Conservation (phyloP, 2,113 vertebrate species). For the Lipophrys pholis region DNA sequence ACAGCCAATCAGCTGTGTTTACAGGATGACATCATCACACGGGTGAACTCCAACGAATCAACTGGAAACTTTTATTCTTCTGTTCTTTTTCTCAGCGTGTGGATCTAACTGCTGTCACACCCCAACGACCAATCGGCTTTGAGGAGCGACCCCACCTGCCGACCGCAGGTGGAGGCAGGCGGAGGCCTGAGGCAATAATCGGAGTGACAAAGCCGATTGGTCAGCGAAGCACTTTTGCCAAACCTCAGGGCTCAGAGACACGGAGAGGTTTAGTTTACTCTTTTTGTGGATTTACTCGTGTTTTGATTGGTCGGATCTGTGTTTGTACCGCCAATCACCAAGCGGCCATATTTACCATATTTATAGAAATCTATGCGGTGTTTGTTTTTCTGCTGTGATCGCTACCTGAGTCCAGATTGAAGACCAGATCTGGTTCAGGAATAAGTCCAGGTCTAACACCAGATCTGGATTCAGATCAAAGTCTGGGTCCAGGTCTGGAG, state of each 20-base stretch:
- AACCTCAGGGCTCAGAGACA: slow-evolving; percentile 76
- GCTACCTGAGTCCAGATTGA: neutral
- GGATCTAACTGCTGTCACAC: slow-evolving; percentile 10
- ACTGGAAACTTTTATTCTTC: too few relatives aligned
- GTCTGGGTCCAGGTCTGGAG: too few relatives aligned
- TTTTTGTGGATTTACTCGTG: slow-evolving; percentile 57
- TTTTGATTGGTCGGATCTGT: slow-evolving; percentile 58
- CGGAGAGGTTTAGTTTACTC: slow-evolving; percentile 67
- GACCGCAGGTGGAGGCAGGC: slow-evolving; percentile 6
- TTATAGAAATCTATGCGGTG: slow-evolving; percentile 42
- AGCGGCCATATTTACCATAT: slow-evolving; percentile 59
- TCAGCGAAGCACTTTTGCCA: slow-evolving; percentile 73
- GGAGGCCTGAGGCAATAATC: slow-evolving; percentile 44
- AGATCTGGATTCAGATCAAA: slow-evolving; percentile 21
- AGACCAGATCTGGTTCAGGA: too few relatives aligned
- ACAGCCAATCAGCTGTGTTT: slow-evolving; percentile 15
- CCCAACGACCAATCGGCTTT: slow-evolving; percentile 27
- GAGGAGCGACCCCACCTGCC: slow-evolving; percentile 1
- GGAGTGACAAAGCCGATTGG: slow-evolving; percentile 30
- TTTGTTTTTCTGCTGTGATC: slow-evolving; percentile 54
- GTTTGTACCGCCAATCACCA: slow-evolving; percentile 66
- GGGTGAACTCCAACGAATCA: neutral
- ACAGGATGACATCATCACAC: slow-evolving; percentile 3
- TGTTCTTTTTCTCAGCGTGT: slow-evolving; percentile 1
- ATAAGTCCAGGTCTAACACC: slow-evolving; percentile 1